Conservation (phyloP, 2,797 vertebrate genomes). For the Phataginus tetradactyla region DNA sequence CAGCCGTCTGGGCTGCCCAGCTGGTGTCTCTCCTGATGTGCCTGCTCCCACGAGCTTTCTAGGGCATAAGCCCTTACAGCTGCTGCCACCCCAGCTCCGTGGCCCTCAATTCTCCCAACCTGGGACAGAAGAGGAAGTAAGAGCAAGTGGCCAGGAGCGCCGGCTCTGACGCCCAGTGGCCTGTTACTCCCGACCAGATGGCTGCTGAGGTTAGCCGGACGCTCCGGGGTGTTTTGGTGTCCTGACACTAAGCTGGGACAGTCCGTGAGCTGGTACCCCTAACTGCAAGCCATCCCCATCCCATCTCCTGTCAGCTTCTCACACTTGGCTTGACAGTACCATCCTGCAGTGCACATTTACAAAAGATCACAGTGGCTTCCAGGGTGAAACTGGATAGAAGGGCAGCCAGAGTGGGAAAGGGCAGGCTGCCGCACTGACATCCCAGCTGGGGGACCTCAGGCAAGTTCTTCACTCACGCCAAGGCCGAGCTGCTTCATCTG, state of each 20-base stretch:
- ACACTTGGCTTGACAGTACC: background rate
- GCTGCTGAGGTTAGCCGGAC: background rate
- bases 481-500: no score
- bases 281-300: background rate
- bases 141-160: background rate
- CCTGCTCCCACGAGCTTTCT: accelerated
- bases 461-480: no score
- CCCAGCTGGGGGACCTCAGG: background rate
- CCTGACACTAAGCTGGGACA: background rate
- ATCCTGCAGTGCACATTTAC: background rate
- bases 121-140: background rate
- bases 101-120: background rate
- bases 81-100: accelerated
- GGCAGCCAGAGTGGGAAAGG: background rate
- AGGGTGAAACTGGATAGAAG: background rate
- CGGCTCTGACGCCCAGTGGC: background rate
- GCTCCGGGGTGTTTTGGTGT: background rate
- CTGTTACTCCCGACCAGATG: background rate
- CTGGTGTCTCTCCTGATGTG: accelerated
- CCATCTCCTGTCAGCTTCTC: background rate
- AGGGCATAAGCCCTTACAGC: accelerated
- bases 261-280: background rate
- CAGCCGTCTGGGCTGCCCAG: no score
- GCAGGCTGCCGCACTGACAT: background rate
- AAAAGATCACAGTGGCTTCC: background rate